phyloP scores from a whole-genome alignment of 2,888 invertebrate species.

The Malacosoma neustria region DNA sequence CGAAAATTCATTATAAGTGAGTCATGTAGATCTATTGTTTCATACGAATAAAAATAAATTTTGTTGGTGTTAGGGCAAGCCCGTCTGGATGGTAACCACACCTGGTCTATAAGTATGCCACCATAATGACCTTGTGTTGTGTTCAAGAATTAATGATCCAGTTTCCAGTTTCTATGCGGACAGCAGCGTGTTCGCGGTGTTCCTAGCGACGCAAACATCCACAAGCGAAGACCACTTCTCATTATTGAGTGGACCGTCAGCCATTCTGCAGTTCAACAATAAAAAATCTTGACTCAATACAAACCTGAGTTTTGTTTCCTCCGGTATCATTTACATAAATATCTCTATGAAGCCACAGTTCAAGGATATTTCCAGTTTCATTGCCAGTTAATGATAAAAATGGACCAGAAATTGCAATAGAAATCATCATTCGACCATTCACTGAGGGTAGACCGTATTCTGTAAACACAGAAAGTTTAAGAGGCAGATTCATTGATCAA shows the following conservation, averaged over 20 bases:
- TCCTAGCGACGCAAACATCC: too few relatives aligned
- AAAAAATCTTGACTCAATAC: conserved; percentile 1
- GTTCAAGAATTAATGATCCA: neutral
- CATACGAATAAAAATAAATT: neutral
- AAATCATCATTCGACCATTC: conserved; percentile 17
- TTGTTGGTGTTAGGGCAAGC: neutral
- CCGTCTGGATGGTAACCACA: too few relatives aligned
- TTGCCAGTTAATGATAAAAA: conserved; percentile 28
- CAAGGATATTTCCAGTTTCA: conserved; percentile 20
- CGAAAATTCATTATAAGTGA: too few relatives aligned
- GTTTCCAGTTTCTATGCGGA: too few relatives aligned
- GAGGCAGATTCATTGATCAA: too few relatives aligned
- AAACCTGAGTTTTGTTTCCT: conserved; percentile 28
- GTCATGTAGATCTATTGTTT: too few relatives aligned
- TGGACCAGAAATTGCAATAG: conserved; percentile 42
- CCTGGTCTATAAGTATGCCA: too few relatives aligned
- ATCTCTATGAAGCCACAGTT: conserved; percentile 34
- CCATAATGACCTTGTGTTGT: neutral
- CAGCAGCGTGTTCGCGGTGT: too few relatives aligned
- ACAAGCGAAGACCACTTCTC: too few relatives aligned
- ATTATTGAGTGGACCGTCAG: too few relatives aligned
- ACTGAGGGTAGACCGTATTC: neutral
- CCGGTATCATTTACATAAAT: conserved; percentile 8
- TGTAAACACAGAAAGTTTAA: too few relatives aligned
- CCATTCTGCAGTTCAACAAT: too few relatives aligned